phyloP scores from a whole-genome alignment of 2,888 invertebrate species.

The Glomeris marginata region DNA sequence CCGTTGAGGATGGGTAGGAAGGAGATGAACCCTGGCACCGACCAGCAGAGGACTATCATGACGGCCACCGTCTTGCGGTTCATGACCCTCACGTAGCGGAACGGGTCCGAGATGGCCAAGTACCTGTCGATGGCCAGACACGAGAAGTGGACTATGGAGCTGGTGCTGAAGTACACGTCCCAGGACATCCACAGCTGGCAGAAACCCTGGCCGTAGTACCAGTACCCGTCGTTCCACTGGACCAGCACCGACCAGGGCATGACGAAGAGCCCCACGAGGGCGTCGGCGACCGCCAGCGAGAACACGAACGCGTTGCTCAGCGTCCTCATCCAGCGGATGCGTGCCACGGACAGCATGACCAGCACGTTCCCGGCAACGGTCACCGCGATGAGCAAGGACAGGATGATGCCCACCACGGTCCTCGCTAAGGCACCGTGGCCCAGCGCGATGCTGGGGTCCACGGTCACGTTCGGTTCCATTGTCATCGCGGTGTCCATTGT shows the following conservation, averaged over 20 bases:
- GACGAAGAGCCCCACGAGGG: constrained; percentile 87
- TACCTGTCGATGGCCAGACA: constrained; percentile 92
- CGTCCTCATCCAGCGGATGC: constrained; percentile 60
- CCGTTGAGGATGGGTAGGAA: constrained; percentile 82
- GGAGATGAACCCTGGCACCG: constrained; percentile 88
- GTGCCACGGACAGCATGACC: constrained; percentile 81
- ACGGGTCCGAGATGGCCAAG: constrained; percentile 90
- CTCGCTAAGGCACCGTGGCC: constrained; percentile 13
- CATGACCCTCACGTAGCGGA: constrained; percentile 80
- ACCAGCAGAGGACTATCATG: constrained; percentile 74
- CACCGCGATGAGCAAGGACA: constrained; percentile 67
- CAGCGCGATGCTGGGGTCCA: background rate
- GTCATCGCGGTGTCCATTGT: too few species aligned
- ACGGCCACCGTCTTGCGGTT: constrained; percentile 49
- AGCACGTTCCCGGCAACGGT: constrained; percentile 84
- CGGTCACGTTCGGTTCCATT: too few species aligned
- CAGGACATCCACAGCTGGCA: constrained; percentile 22
- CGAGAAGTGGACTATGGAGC: constrained; percentile 42
- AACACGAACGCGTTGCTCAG: constrained; percentile 96
- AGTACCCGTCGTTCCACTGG: constrained; percentile 18
- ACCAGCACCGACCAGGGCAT: constrained; percentile 47
- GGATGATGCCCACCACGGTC: constrained; percentile 45
- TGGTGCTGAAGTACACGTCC: constrained; percentile 28
- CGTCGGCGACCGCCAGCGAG: constrained; percentile 87
- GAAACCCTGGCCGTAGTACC: constrained; percentile 19